Conservation (phyloP, 92 coral and sea anemone genomes). For the Porites lobata region DNA sequence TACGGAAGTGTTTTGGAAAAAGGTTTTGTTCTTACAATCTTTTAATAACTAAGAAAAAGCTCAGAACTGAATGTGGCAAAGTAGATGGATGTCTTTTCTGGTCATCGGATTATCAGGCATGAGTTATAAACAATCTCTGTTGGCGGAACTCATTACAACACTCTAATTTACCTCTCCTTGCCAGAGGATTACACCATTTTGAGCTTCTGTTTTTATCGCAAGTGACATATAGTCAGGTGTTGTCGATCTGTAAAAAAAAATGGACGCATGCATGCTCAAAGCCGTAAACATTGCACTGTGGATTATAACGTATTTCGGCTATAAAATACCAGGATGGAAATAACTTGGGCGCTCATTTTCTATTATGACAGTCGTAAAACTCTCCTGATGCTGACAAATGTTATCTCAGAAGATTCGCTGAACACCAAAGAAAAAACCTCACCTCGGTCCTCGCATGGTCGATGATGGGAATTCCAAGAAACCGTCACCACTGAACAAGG, state of each 20-base stretch:
- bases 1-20: no score
- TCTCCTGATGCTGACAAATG: background rate
- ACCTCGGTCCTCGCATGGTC: slow-evolving; percentile 52
- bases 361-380: background rate
- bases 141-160: background rate
- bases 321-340: no score
- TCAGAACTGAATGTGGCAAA: no score
- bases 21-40: no score
- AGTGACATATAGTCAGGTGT: slow-evolving; percentile 72
- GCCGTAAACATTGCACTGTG: background rate
- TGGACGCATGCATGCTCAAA: background rate
- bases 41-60: no score
- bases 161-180: slow-evolving; percentile 79
- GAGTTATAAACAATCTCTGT: no score
- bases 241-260: slow-evolving; percentile 36
- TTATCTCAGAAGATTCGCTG: background rate
- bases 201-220: slow-evolving; percentile 67
- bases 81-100: no score
- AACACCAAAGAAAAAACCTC: background rate
- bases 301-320: no score
- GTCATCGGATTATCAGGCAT: no score
- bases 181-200: slow-evolving; percentile 78
- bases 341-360: no score
- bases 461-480: slow-evolving; percentile 75
- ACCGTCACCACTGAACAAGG: slow-evolving; percentile 79